phyloP scores from a whole-genome alignment of 92 coral and sea anemone species.

The Metridium senile region DNA sequence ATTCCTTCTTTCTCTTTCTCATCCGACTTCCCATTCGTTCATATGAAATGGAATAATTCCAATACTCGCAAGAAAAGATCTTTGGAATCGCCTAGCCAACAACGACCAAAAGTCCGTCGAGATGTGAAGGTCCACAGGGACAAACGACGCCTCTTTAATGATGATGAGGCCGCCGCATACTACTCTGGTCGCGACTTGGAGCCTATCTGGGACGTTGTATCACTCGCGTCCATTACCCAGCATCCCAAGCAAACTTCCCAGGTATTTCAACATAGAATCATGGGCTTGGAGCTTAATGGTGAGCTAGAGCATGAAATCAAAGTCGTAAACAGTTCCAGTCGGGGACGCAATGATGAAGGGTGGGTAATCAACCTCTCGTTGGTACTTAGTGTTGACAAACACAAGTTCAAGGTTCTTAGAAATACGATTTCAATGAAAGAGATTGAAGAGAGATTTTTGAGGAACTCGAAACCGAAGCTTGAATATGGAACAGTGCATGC shows the following conservation, averaged over 20 bases:
- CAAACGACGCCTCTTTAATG: slow-evolving; percentile 25
- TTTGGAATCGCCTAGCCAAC: slow-evolving; percentile 13
- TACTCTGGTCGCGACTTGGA: slow-evolving; percentile 25
- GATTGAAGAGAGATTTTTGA: slow-evolving; percentile 27
- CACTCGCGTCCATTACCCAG: slow-evolving; percentile 26
- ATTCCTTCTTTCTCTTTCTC: slow-evolving; percentile 33
- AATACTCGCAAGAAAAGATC: slow-evolving; percentile 25
- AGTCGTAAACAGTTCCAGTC: background rate
- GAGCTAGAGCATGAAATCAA: slow-evolving; percentile 54
- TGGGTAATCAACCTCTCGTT: slow-evolving; percentile 22
- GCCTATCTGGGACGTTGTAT: slow-evolving; percentile 56
- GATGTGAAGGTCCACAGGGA: slow-evolving; percentile 17
- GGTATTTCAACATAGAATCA: slow-evolving; percentile 39
- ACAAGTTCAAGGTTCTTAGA: slow-evolving; percentile 23
- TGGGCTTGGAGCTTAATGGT: slow-evolving; percentile 43
- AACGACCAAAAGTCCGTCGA: background rate
- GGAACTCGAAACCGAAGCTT: slow-evolving; percentile 17
- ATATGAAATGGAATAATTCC: slow-evolving; percentile 23
- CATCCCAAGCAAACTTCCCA: slow-evolving; percentile 27
- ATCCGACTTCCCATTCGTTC: slow-evolving; percentile 35
- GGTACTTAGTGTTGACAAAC: slow-evolving; percentile 15
- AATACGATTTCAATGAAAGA: slow-evolving; percentile 22
- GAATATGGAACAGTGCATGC: slow-evolving; percentile 43
- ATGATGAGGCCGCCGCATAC: background rate
- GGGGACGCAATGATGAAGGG: background rate